phyloP scores from a whole-genome alignment of 1,140 invertebrate species.

The Drosophila tristis region DNA sequence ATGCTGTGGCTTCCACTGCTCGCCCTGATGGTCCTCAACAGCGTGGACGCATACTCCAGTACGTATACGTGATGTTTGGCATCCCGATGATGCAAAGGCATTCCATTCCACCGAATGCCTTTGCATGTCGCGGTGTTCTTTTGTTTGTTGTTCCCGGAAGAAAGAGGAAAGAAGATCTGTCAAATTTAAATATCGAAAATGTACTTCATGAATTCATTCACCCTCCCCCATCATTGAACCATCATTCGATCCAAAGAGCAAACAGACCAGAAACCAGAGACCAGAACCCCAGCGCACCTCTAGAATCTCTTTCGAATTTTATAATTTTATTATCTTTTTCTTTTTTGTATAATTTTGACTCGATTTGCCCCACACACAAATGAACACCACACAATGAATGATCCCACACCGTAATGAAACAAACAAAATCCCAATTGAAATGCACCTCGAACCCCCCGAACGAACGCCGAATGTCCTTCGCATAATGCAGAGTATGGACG shows the following conservation, averaged over 20 bases:
- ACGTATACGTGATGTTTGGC: conserved; percentile 65
- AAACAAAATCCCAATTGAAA: background rate
- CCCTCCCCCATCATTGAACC: conserved; percentile 38
- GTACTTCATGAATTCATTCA: conserved; percentile 50
- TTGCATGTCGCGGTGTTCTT: background rate
- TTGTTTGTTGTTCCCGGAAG: conserved; percentile 1
- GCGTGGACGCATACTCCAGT: conserved; percentile 80
- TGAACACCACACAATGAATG: no score
- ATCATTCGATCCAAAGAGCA: conserved; percentile 9
- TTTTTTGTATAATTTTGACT: conserved; percentile 33
- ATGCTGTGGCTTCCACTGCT: conserved; percentile 47
- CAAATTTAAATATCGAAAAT: no score
- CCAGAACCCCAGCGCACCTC: conserved; percentile 12
- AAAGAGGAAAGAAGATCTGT: background rate
- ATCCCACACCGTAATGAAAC: background rate
- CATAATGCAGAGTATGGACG: conserved; percentile 88
- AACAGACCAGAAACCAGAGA: background rate
- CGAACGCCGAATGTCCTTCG: conserved; percentile 7
- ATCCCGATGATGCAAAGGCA: conserved; percentile 1
- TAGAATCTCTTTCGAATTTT: conserved; percentile 18
- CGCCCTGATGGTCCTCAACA: conserved; percentile 42
- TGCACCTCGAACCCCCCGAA: background rate
- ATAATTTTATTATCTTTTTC: conserved; percentile 2
- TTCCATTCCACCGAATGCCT: background rate
- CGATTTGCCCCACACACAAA: background rate